phyloP scores from a whole-genome alignment of 35 echinoderm and acorn worm genomes.

The Anneissia japonica region DNA sequence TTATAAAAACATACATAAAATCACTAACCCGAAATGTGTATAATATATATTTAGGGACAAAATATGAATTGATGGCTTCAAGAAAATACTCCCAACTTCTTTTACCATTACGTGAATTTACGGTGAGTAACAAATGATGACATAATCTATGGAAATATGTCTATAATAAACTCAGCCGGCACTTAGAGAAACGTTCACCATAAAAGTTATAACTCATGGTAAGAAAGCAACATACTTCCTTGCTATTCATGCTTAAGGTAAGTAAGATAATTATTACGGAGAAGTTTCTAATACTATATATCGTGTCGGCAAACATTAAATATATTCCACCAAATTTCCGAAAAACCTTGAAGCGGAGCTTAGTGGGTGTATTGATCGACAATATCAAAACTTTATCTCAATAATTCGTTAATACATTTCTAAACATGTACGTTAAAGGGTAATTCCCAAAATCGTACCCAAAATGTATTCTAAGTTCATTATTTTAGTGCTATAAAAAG shows the following conservation, averaged over 20 bases:
- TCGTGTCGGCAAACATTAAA: conserved; percentile 25
- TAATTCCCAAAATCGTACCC: too few relatives aligned
- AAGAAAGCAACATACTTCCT: conserved; percentile 14
- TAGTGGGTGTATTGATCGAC: too few relatives aligned
- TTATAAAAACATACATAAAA: too few relatives aligned
- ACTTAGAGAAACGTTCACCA: background rate
- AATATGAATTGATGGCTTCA: conserved; percentile 19
- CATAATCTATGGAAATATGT: conserved; percentile 6
- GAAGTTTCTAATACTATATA: conserved; percentile 38
- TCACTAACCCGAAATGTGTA: too few relatives aligned
- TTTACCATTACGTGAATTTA: conserved; percentile 10
- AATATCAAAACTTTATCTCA: too few relatives aligned
- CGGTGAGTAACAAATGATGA: background rate
- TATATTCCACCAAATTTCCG: conserved; percentile 1
- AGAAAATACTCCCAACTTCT: background rate
- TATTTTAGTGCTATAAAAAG: too few relatives aligned
- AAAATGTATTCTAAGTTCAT: too few relatives aligned
- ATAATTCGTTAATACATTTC: too few relatives aligned
- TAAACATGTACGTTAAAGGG: too few relatives aligned
- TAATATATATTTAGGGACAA: conserved; percentile 10
- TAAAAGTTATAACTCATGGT: background rate
- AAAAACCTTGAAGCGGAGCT: background rate
- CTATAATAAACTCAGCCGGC: background rate
- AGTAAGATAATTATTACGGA: conserved; percentile 14
- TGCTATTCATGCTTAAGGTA: conserved; percentile 12